These are phyloP conservation scores for Upupa epops DNA, from an alignment of 2,113 vertebrate species.

Conservation along the genomic window DNA sequence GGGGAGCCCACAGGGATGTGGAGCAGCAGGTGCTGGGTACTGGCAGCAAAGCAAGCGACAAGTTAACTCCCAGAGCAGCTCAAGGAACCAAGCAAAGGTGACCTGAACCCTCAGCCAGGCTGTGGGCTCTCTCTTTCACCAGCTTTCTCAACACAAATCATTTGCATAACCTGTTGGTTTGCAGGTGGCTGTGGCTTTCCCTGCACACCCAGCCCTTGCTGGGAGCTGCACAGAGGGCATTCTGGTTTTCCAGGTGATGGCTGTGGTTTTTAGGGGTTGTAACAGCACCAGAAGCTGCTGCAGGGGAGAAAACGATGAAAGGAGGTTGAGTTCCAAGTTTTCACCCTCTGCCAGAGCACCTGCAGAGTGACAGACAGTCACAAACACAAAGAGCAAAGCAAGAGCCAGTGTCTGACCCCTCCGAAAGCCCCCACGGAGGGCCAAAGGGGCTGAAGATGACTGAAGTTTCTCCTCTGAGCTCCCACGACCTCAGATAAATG, in stretches of 20 bases:
- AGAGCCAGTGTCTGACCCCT: neutral
- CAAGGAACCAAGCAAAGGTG: neutral
- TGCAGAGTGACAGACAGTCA: neutral
- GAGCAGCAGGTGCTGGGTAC: neutral
- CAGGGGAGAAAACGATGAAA: neutral
- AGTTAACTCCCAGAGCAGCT: neutral
- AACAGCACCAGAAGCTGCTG: neutral
- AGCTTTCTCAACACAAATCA: neutral
- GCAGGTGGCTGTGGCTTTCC: neutral
- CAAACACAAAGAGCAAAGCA: neutral
- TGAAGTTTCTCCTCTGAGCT: neutral
- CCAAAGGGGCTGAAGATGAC: neutral
- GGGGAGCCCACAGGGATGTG: accelerated
- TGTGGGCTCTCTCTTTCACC: neutral
- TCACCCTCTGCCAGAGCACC: neutral
- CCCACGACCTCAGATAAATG: neutral
- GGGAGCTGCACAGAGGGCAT: neutral
- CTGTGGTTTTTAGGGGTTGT: neutral
- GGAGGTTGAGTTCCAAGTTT: neutral
- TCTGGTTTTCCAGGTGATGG: neutral
- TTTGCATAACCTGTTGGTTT: neutral
- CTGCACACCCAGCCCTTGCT: neutral
- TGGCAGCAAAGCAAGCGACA: neutral
- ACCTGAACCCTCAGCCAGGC: accelerated
- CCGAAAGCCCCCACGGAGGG: neutral